These are phyloP conservation scores for Aphodius sticticus DNA, from an alignment of 2,888 invertebrate species.

Conservation along the genomic window DNA sequence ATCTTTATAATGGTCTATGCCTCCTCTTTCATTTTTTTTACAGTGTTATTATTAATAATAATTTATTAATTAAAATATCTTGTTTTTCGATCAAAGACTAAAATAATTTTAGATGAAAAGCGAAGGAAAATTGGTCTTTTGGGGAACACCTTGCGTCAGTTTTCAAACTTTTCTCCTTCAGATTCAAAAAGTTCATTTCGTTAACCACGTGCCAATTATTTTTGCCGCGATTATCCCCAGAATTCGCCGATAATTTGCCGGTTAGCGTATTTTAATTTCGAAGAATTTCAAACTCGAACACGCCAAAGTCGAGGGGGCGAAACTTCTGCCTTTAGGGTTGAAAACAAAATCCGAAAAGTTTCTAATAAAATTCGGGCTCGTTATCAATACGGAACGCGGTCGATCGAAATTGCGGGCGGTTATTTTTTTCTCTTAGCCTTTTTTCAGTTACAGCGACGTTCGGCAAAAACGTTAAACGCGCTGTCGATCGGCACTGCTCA, in stretches of 20 bases:
- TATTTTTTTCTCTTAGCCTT: not conserved
- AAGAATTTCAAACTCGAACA: not conserved
- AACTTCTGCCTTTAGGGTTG: not conserved
- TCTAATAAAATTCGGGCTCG: not conserved
- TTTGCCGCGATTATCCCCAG: not conserved
- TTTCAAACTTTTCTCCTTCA: not conserved
- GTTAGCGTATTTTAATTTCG: constrained; percentile 4
- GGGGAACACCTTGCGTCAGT: not conserved
- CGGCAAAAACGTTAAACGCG: not conserved
- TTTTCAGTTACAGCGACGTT: too few relatives aligned
- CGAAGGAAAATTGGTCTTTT: not conserved
- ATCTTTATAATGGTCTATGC: too few relatives aligned
- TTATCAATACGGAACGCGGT: not conserved
- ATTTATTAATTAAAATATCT: too few relatives aligned
- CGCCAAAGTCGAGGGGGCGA: not conserved
- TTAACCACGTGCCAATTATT: not conserved
- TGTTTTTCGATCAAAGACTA: too few relatives aligned
- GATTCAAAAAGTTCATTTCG: not conserved
- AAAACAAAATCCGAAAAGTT: not conserved
- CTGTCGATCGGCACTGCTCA: not conserved
- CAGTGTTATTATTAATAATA: too few relatives aligned
- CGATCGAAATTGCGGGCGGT: not conserved
- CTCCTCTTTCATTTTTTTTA: too few relatives aligned
- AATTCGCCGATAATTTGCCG: not conserved
- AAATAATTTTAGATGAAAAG: not conserved